phyloP scores from a whole-genome alignment of 1,140 invertebrate species.

The Maconellicoccus hirsutus region DNA sequence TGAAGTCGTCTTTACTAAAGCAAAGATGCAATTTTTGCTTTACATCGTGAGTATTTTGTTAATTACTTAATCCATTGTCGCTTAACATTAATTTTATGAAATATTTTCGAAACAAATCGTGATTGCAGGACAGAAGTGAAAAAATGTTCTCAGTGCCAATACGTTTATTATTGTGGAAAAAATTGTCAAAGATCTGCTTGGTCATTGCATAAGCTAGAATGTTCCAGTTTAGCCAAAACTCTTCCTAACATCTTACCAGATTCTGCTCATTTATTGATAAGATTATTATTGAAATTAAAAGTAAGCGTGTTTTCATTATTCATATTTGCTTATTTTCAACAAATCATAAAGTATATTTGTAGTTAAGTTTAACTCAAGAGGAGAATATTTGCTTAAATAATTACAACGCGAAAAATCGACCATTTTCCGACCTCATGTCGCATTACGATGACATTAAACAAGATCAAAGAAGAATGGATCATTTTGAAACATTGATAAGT shows the following conservation, averaged over 20 bases:
- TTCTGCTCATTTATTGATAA: constrained; percentile 56
- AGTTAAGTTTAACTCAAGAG: neutral
- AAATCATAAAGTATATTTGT: neutral
- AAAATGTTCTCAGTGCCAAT: constrained; percentile 68
- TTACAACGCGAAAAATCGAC: constrained; percentile 54
- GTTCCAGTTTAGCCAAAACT: constrained; percentile 52
- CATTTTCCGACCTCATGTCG: constrained; percentile 73
- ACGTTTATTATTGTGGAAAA: constrained; percentile 62
- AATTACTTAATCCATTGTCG: constrained; percentile 23
- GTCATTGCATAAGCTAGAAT: constrained; percentile 64
- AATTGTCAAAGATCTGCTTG: constrained; percentile 62
- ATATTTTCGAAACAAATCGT: constrained; percentile 25
- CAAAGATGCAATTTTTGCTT: constrained; percentile 50
- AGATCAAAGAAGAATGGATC: constrained; percentile 57
- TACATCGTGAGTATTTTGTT: constrained; percentile 40
- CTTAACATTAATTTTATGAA: constrained; percentile 26
- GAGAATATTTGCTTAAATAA: constrained; percentile 37
- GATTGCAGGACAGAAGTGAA: constrained; percentile 50
- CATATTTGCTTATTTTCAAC: neutral
- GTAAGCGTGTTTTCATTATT: constrained; percentile 28
- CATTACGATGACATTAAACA: constrained; percentile 66
- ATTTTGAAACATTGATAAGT: constrained; percentile 52
- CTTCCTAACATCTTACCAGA: constrained; percentile 55
- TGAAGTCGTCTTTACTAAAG: constrained; percentile 43
- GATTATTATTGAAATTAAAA: constrained; percentile 53